phyloP scores from a whole-genome alignment of 2,797 vertebrate species.

The Platalea minor region DNA sequence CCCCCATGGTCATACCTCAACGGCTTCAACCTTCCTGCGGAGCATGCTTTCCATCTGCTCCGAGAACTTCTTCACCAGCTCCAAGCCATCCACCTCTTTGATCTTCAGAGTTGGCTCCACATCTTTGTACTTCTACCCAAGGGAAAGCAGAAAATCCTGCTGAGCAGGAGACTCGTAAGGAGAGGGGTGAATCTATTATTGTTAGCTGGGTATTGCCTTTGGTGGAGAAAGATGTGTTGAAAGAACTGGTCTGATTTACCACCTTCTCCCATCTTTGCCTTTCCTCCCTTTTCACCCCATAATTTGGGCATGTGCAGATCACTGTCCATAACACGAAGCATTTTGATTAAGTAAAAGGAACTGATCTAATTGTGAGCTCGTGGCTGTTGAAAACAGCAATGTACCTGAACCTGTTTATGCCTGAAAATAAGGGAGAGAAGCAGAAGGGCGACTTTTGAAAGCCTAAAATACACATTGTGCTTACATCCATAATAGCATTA shows the following conservation, averaged over 20 bases:
- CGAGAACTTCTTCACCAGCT: conserved; percentile 89
- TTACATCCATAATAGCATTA: background rate
- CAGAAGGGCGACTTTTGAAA: background rate
- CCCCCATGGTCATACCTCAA: conserved; percentile 79
- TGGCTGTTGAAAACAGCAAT: background rate
- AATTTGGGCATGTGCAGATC: background rate
- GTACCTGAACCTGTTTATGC: background rate
- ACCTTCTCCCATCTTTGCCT: background rate
- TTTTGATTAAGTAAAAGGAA: background rate
- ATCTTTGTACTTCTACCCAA: conserved; percentile 89
- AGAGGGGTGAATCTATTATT: background rate
- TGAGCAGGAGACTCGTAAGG: background rate
- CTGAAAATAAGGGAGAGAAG: background rate
- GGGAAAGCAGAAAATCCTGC: background rate
- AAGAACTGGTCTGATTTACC: background rate
- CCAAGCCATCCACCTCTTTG: conserved; percentile 87
- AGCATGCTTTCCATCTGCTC: conserved; percentile 97
- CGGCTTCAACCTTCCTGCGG: conserved; percentile 90
- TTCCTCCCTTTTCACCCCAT: background rate
- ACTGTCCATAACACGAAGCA: background rate
- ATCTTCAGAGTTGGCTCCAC: conserved; percentile 87
- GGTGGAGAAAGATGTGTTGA: background rate
- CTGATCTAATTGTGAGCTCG: background rate
- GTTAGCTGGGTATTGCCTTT: background rate
- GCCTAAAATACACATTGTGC: background rate